A percentile compares a stretch with the other conserved stretches of the same genome.
phyloP scores from a whole-genome alignment of 2,113 vertebrate species.

The Malurus elegans region DNA sequence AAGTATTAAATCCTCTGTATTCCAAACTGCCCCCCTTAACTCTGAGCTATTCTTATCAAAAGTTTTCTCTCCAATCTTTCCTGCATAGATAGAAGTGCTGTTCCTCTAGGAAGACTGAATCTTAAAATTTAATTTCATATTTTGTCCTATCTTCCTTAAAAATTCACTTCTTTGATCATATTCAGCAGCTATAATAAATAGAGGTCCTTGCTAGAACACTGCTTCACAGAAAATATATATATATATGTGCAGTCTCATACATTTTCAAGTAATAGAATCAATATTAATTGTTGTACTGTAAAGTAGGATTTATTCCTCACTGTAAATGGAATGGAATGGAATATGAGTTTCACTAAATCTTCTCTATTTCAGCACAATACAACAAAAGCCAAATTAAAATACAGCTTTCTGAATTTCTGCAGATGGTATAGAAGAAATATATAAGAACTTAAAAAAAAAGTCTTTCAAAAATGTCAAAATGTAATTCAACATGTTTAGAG shows the following conservation, averaged over 20 bases:
- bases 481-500: constrained; percentile 4
- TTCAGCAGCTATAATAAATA: not conserved
- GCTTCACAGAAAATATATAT: not conserved
- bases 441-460: not conserved
- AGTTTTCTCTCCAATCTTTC: not conserved
- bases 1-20: not conserved
- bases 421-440: constrained; percentile 17
- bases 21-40: not conserved
- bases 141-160: constrained; percentile 1
- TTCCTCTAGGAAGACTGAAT: not conserved
- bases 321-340: not conserved
- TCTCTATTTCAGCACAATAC: not conserved
- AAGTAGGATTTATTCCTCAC: constrained; percentile 12
- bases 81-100: rapidly evolving
- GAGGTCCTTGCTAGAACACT: not conserved
- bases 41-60: not conserved
- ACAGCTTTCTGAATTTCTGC: not conserved
- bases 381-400: constrained; percentile 36
- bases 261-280: constrained; percentile 27
- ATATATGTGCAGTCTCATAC: not conserved
- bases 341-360: constrained; percentile 31
- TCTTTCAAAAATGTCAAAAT: constrained; percentile 21
- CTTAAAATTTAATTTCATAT: not conserved
- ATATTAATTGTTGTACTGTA: constrained; percentile 40
- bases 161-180: not conserved